Evolutionary conservation across 2,797 vertebrate species (phyloP).

Genomic region (Pangasius macronema): DNA sequence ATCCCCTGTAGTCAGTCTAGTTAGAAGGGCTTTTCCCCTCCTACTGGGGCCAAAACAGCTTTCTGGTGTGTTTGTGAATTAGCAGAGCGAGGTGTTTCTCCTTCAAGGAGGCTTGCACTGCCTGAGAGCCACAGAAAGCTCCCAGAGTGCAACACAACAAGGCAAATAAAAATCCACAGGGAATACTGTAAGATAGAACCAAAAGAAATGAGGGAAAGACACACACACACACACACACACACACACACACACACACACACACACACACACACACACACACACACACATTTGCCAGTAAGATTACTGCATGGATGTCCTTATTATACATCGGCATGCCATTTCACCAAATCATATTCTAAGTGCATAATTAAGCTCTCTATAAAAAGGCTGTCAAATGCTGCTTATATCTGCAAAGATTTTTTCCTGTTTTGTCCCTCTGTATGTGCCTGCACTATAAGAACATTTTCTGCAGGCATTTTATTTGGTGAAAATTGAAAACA

Average conservation of each 20-base stretch:
- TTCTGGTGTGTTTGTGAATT: conserved; percentile 55
- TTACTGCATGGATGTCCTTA: not conserved
- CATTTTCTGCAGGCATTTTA: conserved; percentile 16
- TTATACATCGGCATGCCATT: not conserved
- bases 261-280: too few species aligned
- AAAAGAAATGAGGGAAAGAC: conserved; percentile 21
- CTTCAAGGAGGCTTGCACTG: conserved; percentile 36
- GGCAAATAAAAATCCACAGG: conserved; percentile 43
- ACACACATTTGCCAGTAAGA: not conserved
- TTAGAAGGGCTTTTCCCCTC: conserved; percentile 46
- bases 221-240: too few species aligned
- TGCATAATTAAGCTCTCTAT: conserved; percentile 5
- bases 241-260: too few species aligned
- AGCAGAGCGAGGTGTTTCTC: conserved; percentile 53
- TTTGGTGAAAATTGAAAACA: conserved; percentile 39
- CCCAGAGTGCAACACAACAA: conserved; percentile 41
- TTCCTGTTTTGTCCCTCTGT: not conserved
- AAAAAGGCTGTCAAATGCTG: conserved; percentile 15
- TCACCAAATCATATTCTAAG: conserved; percentile 21
- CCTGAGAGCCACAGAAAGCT: conserved; percentile 45
- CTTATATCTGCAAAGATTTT: not conserved
- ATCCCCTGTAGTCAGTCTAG: conserved; percentile 37
- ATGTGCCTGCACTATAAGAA: conserved; percentile 20
- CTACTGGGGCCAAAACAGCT: conserved; percentile 50
- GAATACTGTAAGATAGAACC: conserved; percentile 43